phyloP scores from a whole-genome alignment of 2,888 invertebrate species.

The Latrodectus elegans region DNA sequence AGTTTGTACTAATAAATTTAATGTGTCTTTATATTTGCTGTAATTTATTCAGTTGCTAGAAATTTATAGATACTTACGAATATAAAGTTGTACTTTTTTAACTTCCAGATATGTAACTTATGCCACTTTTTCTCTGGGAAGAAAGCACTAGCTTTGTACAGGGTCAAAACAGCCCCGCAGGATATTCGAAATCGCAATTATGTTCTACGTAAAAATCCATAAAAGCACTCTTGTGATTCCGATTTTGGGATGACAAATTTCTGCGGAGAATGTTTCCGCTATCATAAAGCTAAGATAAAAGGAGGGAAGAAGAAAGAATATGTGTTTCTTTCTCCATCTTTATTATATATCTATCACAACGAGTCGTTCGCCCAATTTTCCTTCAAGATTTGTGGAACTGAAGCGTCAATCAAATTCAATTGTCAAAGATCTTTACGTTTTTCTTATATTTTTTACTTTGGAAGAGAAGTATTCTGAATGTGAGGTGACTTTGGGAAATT shows the following conservation, averaged over 20 bases:
- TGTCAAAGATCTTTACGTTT: constrained; percentile 4
- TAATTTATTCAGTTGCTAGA: too few species aligned
- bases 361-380: constrained; percentile 26
- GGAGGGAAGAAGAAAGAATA: not conserved
- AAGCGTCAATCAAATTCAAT: constrained; percentile 63
- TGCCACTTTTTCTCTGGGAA: constrained; percentile 11
- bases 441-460: not conserved
- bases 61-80: too few species aligned
- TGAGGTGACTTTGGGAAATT: too few species aligned
- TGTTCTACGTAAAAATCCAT: constrained; percentile 54
- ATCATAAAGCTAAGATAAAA: constrained; percentile 44
- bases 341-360: constrained; percentile 17
- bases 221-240: constrained; percentile 57
- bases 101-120: not conserved
- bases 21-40: too few species aligned
- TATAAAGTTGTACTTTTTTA: too few species aligned
- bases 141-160: not conserved
- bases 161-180: constrained; percentile 51
- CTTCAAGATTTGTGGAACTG: constrained; percentile 21
- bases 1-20: too few species aligned
- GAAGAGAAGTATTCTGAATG: not conserved
- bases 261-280: not conserved
- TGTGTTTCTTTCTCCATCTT: constrained; percentile 3
- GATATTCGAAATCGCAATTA: constrained; percentile 65
- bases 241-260: constrained; percentile 60